Base-by-base conservation (phyloP, 2,113 vertebrate species). In the Microcebus murinus region DNA sequence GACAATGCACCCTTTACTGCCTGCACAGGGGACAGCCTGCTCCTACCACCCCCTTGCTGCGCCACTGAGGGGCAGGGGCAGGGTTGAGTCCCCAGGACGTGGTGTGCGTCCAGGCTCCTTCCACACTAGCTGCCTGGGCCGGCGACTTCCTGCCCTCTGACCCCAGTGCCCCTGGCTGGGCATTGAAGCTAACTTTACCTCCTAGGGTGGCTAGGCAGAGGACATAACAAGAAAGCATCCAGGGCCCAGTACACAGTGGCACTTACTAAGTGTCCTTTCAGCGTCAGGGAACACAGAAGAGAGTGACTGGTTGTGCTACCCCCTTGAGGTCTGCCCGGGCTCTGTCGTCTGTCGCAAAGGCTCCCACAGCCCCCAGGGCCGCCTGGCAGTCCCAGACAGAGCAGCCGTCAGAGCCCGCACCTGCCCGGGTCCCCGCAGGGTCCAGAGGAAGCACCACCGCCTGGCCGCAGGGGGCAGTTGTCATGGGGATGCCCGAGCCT, bases 381-480 rank as follows among this genome's bases (percentile, higher is more conserved):
- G 6, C 20, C 55, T 21, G 55, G 55, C 20, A 57, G 61, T 23
- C 59, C 27, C 59, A 61, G 57, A 23, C 57, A 23, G 59, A 27
- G 2, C 29, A 12, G 27, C 94, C 21, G 59, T 63, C 59, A 18
- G 34, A 27, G 27, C 57, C 65, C 42, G 70, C 17, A 27, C 61
- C 57, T 1, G 27, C 59, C 67, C 42, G 39, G 34, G 12, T 68
- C 88, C 59, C 52, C 8, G 0, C 0, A 1, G 31, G 57, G 71
- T 82, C 79, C 93, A 4, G 9, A 95, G 93, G 73, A 92, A 88
- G 45, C 77, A 10, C 65, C 18, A 0, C 65, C 6, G 34, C 67
- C 94, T 68, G 82, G 95, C 96, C 55, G 1, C 88, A 92, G 86
- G 86, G 97, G 85, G 94, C 96, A 94, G 97, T 98, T 98, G 96